phyloP scores from a whole-genome alignment of 2,113 vertebrate genomes.

The Orientallactaga bullata region DNA sequence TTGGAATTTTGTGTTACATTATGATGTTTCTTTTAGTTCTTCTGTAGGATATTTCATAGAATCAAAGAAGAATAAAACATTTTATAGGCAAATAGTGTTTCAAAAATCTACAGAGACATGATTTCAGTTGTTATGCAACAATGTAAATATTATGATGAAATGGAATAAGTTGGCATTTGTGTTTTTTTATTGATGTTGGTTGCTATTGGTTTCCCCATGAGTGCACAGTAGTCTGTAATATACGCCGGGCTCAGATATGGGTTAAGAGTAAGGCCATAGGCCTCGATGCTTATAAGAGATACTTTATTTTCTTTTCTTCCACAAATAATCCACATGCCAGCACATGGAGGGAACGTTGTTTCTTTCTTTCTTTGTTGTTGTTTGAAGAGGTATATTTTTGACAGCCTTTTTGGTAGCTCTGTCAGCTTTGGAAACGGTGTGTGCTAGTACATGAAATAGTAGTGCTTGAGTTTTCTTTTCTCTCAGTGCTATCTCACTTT shows the following conservation, averaged over 20 bases:
- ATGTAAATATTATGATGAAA: conserved; percentile 75
- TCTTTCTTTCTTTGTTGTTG: conserved; percentile 73
- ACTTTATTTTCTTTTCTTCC: background rate
- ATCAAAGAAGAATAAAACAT: conserved; percentile 80
- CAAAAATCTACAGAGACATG: conserved; percentile 82
- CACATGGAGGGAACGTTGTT: conserved; percentile 85
- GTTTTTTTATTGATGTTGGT: conserved; percentile 66
- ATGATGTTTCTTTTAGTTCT: conserved; percentile 65
- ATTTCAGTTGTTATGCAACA: conserved; percentile 79
- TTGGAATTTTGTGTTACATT: conserved; percentile 72
- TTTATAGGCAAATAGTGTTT: conserved; percentile 73
- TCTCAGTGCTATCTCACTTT: conserved; percentile 93
- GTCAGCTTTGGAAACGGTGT: conserved; percentile 67
- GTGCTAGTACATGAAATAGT: conserved; percentile 16
- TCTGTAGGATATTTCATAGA: conserved; percentile 72
- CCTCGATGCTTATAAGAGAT: conserved; percentile 71
- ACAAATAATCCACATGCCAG: conserved; percentile 86
- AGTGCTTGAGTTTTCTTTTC: conserved; percentile 58
- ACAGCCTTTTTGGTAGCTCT: conserved; percentile 78
- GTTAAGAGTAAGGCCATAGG: conserved; percentile 69
- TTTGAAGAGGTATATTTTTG: conserved; percentile 84
- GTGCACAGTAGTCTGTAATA: conserved; percentile 70
- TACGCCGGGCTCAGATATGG: conserved; percentile 73
- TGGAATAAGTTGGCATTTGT: conserved; percentile 65
- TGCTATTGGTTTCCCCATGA: conserved; percentile 71